These are phyloP conservation scores for Scaptomyza tumidula DNA, from an alignment of 2,888 invertebrate genomes.

Conservation along the genomic window DNA sequence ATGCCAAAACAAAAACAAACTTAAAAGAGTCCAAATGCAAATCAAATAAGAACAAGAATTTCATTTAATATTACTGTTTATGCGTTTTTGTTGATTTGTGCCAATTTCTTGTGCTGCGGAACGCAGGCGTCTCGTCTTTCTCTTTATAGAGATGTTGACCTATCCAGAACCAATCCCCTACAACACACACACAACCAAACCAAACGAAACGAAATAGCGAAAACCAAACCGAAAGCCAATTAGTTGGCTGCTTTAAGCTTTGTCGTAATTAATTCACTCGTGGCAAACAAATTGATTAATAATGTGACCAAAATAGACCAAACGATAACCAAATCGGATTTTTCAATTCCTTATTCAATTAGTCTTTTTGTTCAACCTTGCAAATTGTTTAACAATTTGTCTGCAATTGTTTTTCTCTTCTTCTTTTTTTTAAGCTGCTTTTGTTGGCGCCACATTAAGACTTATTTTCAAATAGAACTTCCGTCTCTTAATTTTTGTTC, in stretches of 20 bases:
- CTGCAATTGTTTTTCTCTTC: too few species aligned
- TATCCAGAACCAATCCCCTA: slow-evolving; percentile 44
- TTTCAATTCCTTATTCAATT: background rate
- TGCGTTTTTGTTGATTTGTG: slow-evolving; percentile 33
- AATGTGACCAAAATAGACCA: slow-evolving; percentile 28
- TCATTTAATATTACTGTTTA: slow-evolving; percentile 3
- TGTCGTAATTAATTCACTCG: slow-evolving; percentile 46
- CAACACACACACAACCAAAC: background rate
- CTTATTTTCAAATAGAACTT: slow-evolving; percentile 2
- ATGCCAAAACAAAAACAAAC: slow-evolving; percentile 1
- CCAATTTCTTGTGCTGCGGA: slow-evolving; percentile 32
- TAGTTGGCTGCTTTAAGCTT: slow-evolving; percentile 41
- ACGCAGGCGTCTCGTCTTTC: slow-evolving; percentile 55
- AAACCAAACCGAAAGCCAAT: slow-evolving; percentile 36
- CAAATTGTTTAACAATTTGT: slow-evolving; percentile 50
- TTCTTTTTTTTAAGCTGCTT: background rate
- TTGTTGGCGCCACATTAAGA: slow-evolving; percentile 12
- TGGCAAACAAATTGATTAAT: slow-evolving; percentile 42
- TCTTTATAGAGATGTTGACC: slow-evolving; percentile 28
- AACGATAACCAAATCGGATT: slow-evolving; percentile 2
- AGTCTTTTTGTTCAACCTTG: too few species aligned
- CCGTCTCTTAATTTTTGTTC: background rate
- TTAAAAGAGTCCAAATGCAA: slow-evolving; percentile 13
- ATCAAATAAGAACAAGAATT: slow-evolving; percentile 17
- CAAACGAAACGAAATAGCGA: slow-evolving; percentile 9